Evolutionary conservation across 1,140 invertebrate species (phyloP).

Genomic region (silkworm (Bombyx mori)): ASM3026992v2 NC_085121.1:3174001-3174500

Average conservation of each 20-base stretch:
- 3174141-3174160: conserved; percentile 65
- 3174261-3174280: conserved; percentile 24
- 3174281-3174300: conserved; percentile 43
- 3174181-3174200: conserved; percentile 33
- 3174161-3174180: conserved; percentile 64
- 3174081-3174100: conserved; percentile 43
- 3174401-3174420: conserved; percentile 16
- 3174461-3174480: neutral
- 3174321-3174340: conserved; percentile 45
- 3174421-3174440: conserved; percentile 21
- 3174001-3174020: conserved; percentile 28
- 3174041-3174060: conserved; percentile 16
- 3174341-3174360: conserved; percentile 24
- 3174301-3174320: conserved; percentile 49
- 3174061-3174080: conserved; percentile 23
- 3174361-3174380: conserved; percentile 50
- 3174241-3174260: conserved; percentile 1
- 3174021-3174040: conserved; percentile 17
- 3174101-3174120: conserved; percentile 39
- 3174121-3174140: conserved; percentile 40
- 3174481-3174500: no score
- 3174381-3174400: conserved; percentile 30
- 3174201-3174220: conserved; percentile 4
- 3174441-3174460: neutral
- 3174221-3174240: no score